Evolutionary conservation across 2,113 vertebrate genomes (phyloP).

Genomic region (Acanthisitta chloris): DNA sequence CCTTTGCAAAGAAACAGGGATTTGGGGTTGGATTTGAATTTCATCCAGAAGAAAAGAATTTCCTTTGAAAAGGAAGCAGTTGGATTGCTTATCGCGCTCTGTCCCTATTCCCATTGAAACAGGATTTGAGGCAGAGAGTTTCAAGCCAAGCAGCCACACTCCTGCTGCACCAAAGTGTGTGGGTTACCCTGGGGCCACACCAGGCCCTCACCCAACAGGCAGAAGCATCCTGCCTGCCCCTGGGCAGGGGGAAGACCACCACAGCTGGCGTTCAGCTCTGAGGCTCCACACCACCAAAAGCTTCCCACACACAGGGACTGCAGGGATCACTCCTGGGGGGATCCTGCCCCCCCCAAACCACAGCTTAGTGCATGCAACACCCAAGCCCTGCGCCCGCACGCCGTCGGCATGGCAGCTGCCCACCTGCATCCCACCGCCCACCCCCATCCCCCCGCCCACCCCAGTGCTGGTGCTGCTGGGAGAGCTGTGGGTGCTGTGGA

Average conservation of each 20-base stretch:
- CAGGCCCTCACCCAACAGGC: not conserved
- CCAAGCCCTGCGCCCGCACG: fast-evolving
- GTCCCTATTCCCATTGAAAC: not conserved
- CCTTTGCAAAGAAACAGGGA: not conserved
- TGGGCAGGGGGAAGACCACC: not conserved
- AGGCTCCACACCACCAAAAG: not conserved
- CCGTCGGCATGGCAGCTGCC: fast-evolving
- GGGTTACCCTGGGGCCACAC: not conserved
- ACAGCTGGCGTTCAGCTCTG: not conserved
- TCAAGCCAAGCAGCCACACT: not conserved
- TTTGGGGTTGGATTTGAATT: constrained; percentile 24
- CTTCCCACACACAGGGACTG: not conserved
- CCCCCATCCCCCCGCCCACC: not conserved
- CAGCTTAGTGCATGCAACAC: fast-evolving
- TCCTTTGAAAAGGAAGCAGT: not conserved
- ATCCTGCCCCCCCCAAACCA: not conserved
- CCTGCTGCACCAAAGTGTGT: fast-evolving
- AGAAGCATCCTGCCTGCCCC: not conserved
- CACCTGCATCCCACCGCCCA: fast-evolving
- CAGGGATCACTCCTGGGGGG: not conserved
- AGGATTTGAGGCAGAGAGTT: not conserved
- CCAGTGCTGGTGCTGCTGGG: fast-evolving
- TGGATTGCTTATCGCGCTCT: not conserved
- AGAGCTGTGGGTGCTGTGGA: fast-evolving
- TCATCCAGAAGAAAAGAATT: constrained; percentile 11